A percentile compares a stretch with the other conserved stretches of the same genome.
Conservation (phyloP, 2,113 vertebrate species). For the Haemorhous mexicanus region DNA sequence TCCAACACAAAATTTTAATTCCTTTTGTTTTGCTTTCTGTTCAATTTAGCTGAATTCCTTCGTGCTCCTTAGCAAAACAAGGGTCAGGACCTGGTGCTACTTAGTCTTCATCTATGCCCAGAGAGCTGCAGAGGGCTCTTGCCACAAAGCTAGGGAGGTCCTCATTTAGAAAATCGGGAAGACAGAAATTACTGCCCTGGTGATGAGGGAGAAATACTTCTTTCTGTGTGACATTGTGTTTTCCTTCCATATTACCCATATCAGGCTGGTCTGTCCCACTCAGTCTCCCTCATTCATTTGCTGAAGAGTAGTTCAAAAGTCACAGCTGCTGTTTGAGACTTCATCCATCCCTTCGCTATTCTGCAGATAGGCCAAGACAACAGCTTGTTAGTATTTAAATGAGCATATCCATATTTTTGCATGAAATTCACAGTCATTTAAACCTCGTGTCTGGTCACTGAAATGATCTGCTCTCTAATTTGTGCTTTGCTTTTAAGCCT, state of each 20-base stretch:
- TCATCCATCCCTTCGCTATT: neutral
- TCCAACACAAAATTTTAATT: neutral
- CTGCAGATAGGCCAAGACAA: neutral
- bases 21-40: neutral
- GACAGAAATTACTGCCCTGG: neutral
- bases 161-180: neutral
- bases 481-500: conserved; percentile 3
- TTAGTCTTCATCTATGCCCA: neutral
- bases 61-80: neutral
- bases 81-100: neutral
- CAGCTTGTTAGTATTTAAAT: conserved; percentile 42
- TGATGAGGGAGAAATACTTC: neutral
- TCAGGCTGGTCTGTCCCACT: neutral
- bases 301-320: neutral
- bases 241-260: neutral
- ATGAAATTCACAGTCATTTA: conserved; percentile 6
- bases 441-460: neutral
- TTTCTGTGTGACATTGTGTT: neutral
- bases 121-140: neutral
- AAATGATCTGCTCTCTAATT: neutral
- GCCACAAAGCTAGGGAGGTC: neutral
- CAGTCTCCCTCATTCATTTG: neutral
- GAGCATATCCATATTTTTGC: conserved; percentile 8
- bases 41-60: neutral
- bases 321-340: neutral